phyloP scores from a whole-genome alignment of 2,113 vertebrate genomes.

The Suncus etruscus region DNA sequence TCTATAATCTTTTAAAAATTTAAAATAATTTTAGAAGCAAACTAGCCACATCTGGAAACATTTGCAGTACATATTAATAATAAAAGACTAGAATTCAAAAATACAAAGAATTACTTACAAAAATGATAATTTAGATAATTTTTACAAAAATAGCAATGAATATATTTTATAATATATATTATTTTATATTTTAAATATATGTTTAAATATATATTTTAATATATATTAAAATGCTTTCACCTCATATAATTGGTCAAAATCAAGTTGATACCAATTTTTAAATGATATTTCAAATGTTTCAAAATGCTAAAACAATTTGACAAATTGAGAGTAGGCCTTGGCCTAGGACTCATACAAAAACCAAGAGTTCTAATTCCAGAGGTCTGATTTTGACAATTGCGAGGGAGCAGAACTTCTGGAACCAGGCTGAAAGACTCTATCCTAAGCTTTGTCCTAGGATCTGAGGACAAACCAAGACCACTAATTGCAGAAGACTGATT shows the following conservation, averaged over 20 bases:
- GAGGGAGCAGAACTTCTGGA: too few species aligned
- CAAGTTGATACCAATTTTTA: neutral
- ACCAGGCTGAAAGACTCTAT: too few species aligned
- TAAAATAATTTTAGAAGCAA: neutral
- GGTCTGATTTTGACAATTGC: too few species aligned
- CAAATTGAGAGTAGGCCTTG: too few species aligned
- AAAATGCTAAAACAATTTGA: neutral
- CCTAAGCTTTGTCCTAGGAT: too few species aligned
- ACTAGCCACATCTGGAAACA: neutral
- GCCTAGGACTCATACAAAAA: too few species aligned
- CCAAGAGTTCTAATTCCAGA: too few species aligned
- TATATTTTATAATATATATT: too few species aligned
- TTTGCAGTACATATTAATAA: neutral
- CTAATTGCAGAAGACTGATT: too few species aligned
- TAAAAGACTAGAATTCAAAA: neutral
- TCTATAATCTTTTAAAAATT: neutral
- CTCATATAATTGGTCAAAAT: neutral
- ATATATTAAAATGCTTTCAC: slow-evolving; percentile 30
- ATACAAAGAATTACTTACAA: neutral
- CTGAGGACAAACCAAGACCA: too few species aligned
- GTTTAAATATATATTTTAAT: too few species aligned
- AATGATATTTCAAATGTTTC: neutral
- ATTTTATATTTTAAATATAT: too few species aligned
- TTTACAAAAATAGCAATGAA: slow-evolving; percentile 11
- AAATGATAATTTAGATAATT: neutral